phyloP scores from a whole-genome alignment of 2,888 invertebrate genomes.

The Oscheius sp. region DNA sequence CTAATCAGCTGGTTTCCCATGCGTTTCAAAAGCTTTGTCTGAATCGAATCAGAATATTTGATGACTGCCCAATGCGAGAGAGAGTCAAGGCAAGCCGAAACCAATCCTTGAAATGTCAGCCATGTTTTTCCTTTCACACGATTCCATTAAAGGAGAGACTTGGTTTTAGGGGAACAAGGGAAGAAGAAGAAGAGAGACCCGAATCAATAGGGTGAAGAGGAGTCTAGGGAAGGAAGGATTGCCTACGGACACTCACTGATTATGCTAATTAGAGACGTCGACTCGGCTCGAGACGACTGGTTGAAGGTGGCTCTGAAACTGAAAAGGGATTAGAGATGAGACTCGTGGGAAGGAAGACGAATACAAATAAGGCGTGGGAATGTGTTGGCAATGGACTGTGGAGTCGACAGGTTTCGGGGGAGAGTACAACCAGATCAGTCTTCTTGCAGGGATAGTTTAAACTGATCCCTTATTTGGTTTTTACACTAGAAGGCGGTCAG shows the following conservation, averaged over 20 bases:
- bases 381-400: too few relatives aligned
- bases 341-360: neutral
- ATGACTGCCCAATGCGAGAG: neutral
- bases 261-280: slow-evolving; percentile 26
- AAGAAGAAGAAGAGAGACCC: slow-evolving; percentile 20
- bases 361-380: too few relatives aligned
- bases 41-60: slow-evolving; percentile 5
- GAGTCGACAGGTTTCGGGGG: too few relatives aligned
- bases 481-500: too few relatives aligned
- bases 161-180: slow-evolving; percentile 16
- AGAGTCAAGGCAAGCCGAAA: neutral
- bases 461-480: too few relatives aligned
- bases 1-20: slow-evolving; percentile 22
- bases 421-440: too few relatives aligned
- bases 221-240: slow-evolving; percentile 18
- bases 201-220: slow-evolving; percentile 37
- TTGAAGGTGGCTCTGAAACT: neutral
- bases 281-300: slow-evolving; percentile 6
- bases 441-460: too few relatives aligned
- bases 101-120: slow-evolving; percentile 14
- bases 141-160: slow-evolving; percentile 13
- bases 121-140: slow-evolving; percentile 19
- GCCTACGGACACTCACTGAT: slow-evolving; percentile 32
- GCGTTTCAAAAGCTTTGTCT: neutral
- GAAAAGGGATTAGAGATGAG: slow-evolving; percentile 20